phyloP scores from a whole-genome alignment of 2,888 invertebrate genomes.

The Eledona agricola region DNA sequence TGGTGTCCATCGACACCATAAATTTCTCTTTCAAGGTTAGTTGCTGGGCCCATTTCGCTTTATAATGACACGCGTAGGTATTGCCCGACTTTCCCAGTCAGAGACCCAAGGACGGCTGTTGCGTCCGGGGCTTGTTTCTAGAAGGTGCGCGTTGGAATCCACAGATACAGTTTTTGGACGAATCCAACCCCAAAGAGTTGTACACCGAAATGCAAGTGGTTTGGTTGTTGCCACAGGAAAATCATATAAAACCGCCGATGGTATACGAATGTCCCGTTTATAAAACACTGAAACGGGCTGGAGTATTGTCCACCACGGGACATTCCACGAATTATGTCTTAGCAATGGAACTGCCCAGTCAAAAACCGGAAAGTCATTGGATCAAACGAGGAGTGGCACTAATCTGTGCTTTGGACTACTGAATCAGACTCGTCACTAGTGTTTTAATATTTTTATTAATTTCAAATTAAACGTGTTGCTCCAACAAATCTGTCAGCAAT shows the following conservation, averaged over 20 bases:
- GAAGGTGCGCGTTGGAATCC: slow-evolving; percentile 83
- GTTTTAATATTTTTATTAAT: slow-evolving; percentile 14
- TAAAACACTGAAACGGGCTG: slow-evolving; percentile 71
- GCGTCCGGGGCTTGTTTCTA: slow-evolving; percentile 73
- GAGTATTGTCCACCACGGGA: slow-evolving; percentile 72
- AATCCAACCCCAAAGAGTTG: slow-evolving; percentile 74
- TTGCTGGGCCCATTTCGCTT: neutral
- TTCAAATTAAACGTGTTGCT: slow-evolving; percentile 7
- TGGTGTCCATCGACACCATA: slow-evolving; percentile 78
- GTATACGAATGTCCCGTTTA: slow-evolving; percentile 72
- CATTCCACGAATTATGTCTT: slow-evolving; percentile 76
- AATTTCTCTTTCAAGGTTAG: slow-evolving; percentile 70
- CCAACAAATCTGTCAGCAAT: slow-evolving; percentile 17
- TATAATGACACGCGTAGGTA: slow-evolving; percentile 61
- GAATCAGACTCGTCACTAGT: slow-evolving; percentile 38
- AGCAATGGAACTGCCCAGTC: slow-evolving; percentile 69
- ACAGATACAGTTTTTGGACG: slow-evolving; percentile 65
- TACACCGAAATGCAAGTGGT: slow-evolving; percentile 77
- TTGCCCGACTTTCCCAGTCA: slow-evolving; percentile 61
- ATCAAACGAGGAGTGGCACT: slow-evolving; percentile 70
- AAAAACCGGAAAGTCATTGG: slow-evolving; percentile 68
- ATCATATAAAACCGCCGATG: slow-evolving; percentile 65
- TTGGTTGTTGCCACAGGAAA: slow-evolving; percentile 74
- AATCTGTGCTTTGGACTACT: slow-evolving; percentile 67
- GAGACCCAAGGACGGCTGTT: slow-evolving; percentile 70